Percentiles rank a stretch among this genome's conserved stretches.
phyloP scores from a whole-genome alignment of 2,797 vertebrate species.

The Amblyopsis hoosieri region DNA sequence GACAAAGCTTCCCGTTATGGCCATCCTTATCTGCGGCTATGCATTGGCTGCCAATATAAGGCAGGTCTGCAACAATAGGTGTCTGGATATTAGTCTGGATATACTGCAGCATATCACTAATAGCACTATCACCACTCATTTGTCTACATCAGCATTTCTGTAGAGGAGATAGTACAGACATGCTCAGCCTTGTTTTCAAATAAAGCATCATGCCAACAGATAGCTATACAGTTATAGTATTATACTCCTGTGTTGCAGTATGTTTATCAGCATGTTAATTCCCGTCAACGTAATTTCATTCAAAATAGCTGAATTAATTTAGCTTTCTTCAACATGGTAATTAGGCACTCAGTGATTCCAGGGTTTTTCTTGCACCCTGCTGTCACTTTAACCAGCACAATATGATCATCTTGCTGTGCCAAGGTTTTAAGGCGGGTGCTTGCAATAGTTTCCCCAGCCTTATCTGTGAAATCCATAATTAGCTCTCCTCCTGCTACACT shows the following conservation, averaged over 20 bases:
- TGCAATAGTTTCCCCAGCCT: slow-evolving; percentile 1
- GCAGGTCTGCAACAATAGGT: slow-evolving; percentile 12
- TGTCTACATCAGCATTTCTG: no score
- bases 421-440: slow-evolving; percentile 2
- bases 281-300: background rate
- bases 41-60: slow-evolving; percentile 58
- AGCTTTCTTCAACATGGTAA: slow-evolving; percentile 5
- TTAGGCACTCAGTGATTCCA: slow-evolving; percentile 3
- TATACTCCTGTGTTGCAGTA: background rate
- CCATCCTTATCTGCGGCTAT: slow-evolving; percentile 65
- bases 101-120: no score
- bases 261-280: slow-evolving; percentile 1
- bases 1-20: slow-evolving; percentile 57
- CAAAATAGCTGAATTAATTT: slow-evolving; percentile 6
- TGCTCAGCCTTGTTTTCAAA: no score
- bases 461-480: slow-evolving; percentile 47
- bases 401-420: background rate
- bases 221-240: background rate
- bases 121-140: no score
- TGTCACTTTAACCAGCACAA: slow-evolving; percentile 2
- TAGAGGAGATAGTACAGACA: no score
- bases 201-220: background rate
- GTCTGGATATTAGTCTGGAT: no score
- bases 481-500: slow-evolving; percentile 33
- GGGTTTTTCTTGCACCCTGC: background rate